Conservation (phyloP, 2,113 vertebrate species). For the Anser brachyrhynchus region DNA sequence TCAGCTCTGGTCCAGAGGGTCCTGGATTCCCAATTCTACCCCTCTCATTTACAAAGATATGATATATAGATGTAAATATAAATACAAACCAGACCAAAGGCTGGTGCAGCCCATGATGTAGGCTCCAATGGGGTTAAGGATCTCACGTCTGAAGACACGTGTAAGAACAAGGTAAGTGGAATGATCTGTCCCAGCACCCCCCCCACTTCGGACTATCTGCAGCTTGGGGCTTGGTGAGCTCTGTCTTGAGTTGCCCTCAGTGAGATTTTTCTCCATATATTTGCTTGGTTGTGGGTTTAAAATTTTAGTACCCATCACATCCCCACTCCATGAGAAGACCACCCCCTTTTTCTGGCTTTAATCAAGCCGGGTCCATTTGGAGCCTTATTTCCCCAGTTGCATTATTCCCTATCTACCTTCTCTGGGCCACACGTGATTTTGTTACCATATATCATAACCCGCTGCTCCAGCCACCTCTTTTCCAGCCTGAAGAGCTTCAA, state of each 20-base stretch:
- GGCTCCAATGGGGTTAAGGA: not conserved
- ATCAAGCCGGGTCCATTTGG: not conserved
- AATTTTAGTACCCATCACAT: not conserved
- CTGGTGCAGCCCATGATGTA: not conserved
- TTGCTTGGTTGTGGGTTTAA: not conserved
- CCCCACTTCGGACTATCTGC: not conserved
- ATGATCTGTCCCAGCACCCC: not conserved
- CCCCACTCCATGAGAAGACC: not conserved
- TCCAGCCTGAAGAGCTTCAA: not conserved
- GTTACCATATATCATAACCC: not conserved
- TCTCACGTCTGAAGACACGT: not conserved
- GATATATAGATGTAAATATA: rapidly evolving
- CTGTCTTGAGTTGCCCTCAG: not conserved
- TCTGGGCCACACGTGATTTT: rapidly evolving
- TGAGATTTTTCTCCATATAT: not conserved
- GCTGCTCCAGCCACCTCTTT: not conserved
- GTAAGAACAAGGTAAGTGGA: rapidly evolving
- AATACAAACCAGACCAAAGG: not conserved
- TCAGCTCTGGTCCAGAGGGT: not conserved
- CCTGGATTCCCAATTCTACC: rapidly evolving
- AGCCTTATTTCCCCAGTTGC: not conserved
- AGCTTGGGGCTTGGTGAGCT: not conserved
- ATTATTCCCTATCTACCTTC: not conserved
- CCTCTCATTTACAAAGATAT: not conserved
- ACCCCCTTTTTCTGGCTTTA: not conserved